phyloP scores from a whole-genome alignment of 1,140 invertebrate species.

The Ceratina australensis region DNA sequence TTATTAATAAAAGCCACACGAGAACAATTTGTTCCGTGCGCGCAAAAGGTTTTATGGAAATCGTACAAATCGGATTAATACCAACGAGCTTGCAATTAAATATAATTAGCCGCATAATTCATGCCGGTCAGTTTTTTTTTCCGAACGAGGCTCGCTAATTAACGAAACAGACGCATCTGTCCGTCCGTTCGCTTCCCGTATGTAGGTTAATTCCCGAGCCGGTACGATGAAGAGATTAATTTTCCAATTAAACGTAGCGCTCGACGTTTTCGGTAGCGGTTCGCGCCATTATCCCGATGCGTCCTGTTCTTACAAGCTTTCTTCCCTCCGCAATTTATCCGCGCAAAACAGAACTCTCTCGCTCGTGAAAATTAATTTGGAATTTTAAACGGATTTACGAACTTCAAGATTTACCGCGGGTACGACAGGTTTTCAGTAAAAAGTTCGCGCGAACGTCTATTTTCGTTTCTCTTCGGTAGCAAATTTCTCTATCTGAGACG shows the following conservation, averaged over 20 bases:
- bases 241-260: slow-evolving; percentile 1
- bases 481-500: neutral
- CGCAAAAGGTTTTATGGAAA: slow-evolving; percentile 6
- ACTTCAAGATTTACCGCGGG: too few species aligned
- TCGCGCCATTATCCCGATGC: neutral
- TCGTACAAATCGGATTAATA: neutral
- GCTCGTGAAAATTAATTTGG: too few species aligned
- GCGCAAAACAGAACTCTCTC: too few species aligned
- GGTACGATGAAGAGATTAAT: slow-evolving; percentile 23
- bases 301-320: neutral
- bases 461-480: neutral
- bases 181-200: neutral
- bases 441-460: too few species aligned
- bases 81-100: slow-evolving; percentile 16
- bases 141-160: slow-evolving; percentile 44
- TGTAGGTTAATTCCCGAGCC: slow-evolving; percentile 35
- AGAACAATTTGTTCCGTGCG: slow-evolving; percentile 3
- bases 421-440: too few species aligned
- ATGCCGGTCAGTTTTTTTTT: slow-evolving; percentile 27
- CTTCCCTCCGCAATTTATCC: neutral
- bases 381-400: too few species aligned
- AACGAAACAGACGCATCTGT: slow-evolving; percentile 29
- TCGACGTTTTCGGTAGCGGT: neutral
- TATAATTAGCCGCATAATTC: slow-evolving; percentile 36
- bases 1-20: slow-evolving; percentile 22